These are phyloP conservation scores for Odontophorus gujanensis DNA, from an alignment of 2,113 vertebrate species.

Conservation along the genomic window DNA sequence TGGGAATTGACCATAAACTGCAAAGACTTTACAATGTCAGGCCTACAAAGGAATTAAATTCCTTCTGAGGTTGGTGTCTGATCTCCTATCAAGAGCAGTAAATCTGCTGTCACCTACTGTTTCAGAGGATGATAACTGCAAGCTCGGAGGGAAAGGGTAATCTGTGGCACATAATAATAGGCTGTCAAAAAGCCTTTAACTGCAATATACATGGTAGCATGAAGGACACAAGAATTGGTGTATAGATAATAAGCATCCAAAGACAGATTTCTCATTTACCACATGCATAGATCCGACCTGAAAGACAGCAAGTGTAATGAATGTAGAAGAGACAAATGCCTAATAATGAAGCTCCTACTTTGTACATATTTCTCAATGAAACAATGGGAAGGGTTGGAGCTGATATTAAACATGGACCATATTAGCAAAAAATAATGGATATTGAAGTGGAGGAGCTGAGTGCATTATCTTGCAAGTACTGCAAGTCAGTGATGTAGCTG, in stretches of 20 bases:
- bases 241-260: background rate
- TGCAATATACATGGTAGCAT: background rate
- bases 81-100: conserved; percentile 44
- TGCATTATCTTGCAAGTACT: background rate
- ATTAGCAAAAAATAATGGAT: background rate
- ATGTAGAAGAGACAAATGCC: background rate
- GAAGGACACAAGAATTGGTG: background rate
- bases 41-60: conserved; percentile 40
- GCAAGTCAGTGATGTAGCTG: background rate
- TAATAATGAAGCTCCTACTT: background rate
- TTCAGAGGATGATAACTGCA: conserved; percentile 40
- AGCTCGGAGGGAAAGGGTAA: conserved; percentile 38
- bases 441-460: background rate
- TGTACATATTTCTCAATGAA: background rate
- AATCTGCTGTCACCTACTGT: conserved; percentile 48
- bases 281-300: background rate
- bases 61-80: conserved; percentile 48
- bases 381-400: background rate
- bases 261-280: background rate
- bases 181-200: conserved; percentile 25
- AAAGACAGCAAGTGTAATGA: background rate
- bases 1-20: conserved; percentile 41
- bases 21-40: conserved; percentile 19
- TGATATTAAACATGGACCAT: background rate
- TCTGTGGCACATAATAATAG: conserved; percentile 41